Percentiles rank a stretch among this genome's conserved stretches.
Evolutionary conservation across 2,113 vertebrate genomes (phyloP).

Genomic region (Coptodon bakossiorum): DNA sequence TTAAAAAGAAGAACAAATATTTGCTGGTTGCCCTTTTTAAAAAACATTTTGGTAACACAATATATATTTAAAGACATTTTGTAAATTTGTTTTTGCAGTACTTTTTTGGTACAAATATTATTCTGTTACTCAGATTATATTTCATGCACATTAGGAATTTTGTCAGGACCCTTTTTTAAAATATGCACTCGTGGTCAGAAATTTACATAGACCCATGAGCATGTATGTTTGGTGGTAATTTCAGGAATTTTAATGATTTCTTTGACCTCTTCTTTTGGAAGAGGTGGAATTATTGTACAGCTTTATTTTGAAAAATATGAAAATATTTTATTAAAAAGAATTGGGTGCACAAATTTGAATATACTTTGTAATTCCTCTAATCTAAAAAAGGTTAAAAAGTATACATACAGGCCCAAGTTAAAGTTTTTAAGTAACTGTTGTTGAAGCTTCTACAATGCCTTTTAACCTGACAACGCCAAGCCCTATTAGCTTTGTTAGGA

Average conservation of each 20-base stretch:
- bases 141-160: not conserved
- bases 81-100: not conserved
- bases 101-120: not conserved
- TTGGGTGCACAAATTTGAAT: not conserved
- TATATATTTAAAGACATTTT: not conserved
- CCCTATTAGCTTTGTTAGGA: not conserved
- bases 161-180: not conserved
- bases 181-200: not conserved
- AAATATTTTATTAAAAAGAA: not conserved
- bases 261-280: not conserved
- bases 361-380: not conserved
- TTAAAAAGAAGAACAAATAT: not conserved
- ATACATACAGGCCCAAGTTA: not conserved
- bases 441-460: not conserved
- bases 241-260: not conserved
- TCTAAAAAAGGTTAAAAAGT: not conserved
- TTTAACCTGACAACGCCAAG: rapidly evolving
- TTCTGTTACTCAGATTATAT: not conserved
- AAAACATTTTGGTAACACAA: not conserved
- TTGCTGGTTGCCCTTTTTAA: not conserved
- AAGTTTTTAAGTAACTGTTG: rapidly evolving
- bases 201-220: not conserved
- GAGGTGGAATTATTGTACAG: not conserved
- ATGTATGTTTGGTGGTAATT: not conserved
- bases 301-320: not conserved